phyloP scores from a whole-genome alignment of 2,888 invertebrate genomes.

The Ditula angustiorana region DNA sequence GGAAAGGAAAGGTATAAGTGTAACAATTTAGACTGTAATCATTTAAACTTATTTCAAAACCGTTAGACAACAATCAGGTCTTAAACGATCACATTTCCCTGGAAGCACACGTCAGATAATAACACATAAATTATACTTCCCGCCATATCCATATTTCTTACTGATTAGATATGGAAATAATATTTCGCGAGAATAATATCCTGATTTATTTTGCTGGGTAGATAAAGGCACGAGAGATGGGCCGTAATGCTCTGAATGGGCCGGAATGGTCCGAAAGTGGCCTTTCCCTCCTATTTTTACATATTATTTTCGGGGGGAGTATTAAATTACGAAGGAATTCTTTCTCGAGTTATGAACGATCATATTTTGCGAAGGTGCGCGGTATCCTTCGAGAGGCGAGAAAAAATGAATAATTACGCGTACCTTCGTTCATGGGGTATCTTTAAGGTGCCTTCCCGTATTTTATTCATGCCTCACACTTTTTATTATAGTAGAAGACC shows the following conservation, averaged over 20 bases:
- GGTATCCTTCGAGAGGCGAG: conserved; percentile 33
- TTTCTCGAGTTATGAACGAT: conserved; percentile 40
- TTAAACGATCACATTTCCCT: conserved; percentile 14
- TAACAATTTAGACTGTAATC: too few relatives aligned
- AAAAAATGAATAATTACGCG: conserved; percentile 41
- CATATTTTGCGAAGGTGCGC: conserved; percentile 39
- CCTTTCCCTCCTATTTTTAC: conserved; percentile 42
- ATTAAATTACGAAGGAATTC: conserved; percentile 43
- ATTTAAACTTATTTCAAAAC: not conserved
- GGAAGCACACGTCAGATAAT: conserved; percentile 26
- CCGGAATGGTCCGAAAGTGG: conserved; percentile 42
- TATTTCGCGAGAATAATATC: conserved; percentile 41
- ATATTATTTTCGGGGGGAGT: conserved; percentile 43
- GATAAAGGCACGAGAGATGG: conserved; percentile 44
- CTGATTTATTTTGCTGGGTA: conserved; percentile 43
- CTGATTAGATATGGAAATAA: conserved; percentile 47
- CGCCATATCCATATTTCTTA: conserved; percentile 38
- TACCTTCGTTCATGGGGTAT: conserved; percentile 25
- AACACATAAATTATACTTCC: conserved; percentile 35
- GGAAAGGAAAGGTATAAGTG: too few relatives aligned
- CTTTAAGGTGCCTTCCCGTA: conserved; percentile 25
- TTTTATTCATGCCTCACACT: conserved; percentile 31
- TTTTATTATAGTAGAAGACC: conserved; percentile 29
- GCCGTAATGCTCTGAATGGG: conserved; percentile 42
- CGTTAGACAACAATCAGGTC: not conserved